phyloP scores from a whole-genome alignment of 2,113 vertebrate species.

The Notiomystis cincta region DNA sequence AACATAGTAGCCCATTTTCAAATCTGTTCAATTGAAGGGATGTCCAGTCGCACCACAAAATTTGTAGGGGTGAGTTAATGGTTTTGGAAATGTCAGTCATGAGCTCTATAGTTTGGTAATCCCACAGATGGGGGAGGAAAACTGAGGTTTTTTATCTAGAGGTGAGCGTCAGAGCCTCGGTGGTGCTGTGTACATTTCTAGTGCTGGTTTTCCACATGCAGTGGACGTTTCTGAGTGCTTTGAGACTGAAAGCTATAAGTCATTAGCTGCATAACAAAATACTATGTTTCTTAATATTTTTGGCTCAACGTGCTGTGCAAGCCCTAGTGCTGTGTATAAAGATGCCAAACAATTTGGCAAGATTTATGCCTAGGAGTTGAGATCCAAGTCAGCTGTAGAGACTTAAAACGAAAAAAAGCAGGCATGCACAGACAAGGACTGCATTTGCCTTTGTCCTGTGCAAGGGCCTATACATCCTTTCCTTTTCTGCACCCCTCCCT shows the following conservation, averaged over 20 bases:
- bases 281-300: slow-evolving; percentile 7
- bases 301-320: not conserved
- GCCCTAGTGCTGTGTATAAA: not conserved
- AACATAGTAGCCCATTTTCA: not conserved
- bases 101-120: not conserved
- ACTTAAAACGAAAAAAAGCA: not conserved
- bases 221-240: not conserved
- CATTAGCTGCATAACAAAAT: not conserved
- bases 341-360: slow-evolving; percentile 29
- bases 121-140: not conserved
- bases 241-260: not conserved
- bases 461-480: not conserved
- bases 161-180: not conserved
- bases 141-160: not conserved
- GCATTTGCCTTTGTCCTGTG: not conserved
- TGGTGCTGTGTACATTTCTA: not conserved
- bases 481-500: not conserved
- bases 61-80: not conserved
- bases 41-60: not conserved
- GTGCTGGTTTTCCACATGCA: not conserved
- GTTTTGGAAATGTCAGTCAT: not conserved
- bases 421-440: not conserved
- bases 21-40: not conserved
- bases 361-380: not conserved
- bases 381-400: slow-evolving; percentile 9